A percentile compares a stretch with the other conserved stretches of the same genome.
phyloP scores from a whole-genome alignment of 2,888 invertebrate genomes.

The Eristalis pertinax region DNA sequence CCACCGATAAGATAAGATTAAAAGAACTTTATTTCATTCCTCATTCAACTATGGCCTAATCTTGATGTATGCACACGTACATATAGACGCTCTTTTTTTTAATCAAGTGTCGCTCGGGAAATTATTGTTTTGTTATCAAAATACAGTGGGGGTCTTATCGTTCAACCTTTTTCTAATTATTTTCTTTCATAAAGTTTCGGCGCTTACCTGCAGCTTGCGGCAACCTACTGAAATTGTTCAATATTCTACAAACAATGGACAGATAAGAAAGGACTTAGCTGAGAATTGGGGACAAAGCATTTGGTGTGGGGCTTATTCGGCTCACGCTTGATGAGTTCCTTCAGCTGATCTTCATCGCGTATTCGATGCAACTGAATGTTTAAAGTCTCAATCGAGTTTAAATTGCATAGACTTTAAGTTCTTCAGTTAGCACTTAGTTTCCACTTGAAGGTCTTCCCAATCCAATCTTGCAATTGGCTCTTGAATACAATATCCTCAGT shows the following conservation, averaged over 20 bases:
- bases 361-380: too few species aligned
- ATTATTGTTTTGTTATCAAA: conserved; percentile 44
- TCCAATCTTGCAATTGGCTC: background rate
- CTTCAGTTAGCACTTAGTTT: background rate
- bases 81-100: conserved; percentile 14
- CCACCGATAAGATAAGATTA: conserved; percentile 66
- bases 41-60: conserved; percentile 56
- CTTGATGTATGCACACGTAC: conserved; percentile 55
- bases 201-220: background rate
- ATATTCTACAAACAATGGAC: too few species aligned
- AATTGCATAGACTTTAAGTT: too few species aligned
- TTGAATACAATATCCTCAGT: background rate
- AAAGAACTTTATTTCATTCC: conserved; percentile 55
- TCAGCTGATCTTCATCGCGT: too few species aligned
- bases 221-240: too few species aligned
- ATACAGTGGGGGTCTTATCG: conserved; percentile 31
- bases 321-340: too few species aligned
- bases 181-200: conserved; percentile 37
- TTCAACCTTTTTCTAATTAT: conserved; percentile 26
- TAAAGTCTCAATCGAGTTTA: too few species aligned
- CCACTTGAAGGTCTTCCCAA: background rate
- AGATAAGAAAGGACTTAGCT: too few species aligned
- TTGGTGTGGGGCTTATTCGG: too few species aligned
- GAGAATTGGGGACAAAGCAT: too few species aligned
- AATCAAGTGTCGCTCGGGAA: conserved; percentile 45